Evolutionary conservation across 1,140 invertebrate species (phyloP).

Genomic region (Brachionus manjavacas): DNA sequence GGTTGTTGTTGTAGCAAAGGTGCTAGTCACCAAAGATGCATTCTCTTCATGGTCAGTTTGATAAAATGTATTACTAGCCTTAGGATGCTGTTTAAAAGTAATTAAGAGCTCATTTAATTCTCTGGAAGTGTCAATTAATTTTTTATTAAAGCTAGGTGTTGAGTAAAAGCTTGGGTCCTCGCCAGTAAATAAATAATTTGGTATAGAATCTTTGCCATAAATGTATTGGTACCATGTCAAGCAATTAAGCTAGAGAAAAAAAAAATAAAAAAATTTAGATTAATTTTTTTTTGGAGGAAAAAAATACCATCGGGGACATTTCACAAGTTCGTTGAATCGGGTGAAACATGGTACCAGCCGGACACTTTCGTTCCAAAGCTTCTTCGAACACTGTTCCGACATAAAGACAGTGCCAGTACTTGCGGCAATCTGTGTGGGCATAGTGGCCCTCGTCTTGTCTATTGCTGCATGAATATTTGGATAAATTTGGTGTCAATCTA

Average conservation of each 20-base stretch:
- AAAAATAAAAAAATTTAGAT: too few species aligned
- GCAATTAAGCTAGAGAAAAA: slow-evolving; percentile 16
- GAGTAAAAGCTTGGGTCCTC: neutral
- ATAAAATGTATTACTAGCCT: neutral
- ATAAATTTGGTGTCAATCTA: neutral
- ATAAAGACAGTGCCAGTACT: slow-evolving; percentile 43
- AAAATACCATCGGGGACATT: slow-evolving; percentile 22
- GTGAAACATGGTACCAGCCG: slow-evolving; percentile 36
- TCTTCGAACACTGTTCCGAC: slow-evolving; percentile 24
- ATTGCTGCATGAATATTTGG: slow-evolving; percentile 16
- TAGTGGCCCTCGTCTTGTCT: slow-evolving; percentile 22
- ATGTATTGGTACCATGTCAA: slow-evolving; percentile 8
- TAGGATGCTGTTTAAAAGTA: neutral
- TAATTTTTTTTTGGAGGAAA: too few species aligned
- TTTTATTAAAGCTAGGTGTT: neutral
- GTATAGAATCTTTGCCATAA: slow-evolving; percentile 12
- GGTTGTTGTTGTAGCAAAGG: neutral
- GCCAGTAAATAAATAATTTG: neutral
- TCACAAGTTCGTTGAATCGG: slow-evolving; percentile 7
- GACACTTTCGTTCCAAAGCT: slow-evolving; percentile 33
- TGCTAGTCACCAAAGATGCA: neutral
- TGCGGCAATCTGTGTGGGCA: slow-evolving; percentile 17
- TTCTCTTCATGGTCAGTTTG: neutral
- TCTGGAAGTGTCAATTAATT: neutral
- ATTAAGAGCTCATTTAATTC: neutral